Conservation (phyloP, 2,113 vertebrate species). For the Garra rufa region DNA sequence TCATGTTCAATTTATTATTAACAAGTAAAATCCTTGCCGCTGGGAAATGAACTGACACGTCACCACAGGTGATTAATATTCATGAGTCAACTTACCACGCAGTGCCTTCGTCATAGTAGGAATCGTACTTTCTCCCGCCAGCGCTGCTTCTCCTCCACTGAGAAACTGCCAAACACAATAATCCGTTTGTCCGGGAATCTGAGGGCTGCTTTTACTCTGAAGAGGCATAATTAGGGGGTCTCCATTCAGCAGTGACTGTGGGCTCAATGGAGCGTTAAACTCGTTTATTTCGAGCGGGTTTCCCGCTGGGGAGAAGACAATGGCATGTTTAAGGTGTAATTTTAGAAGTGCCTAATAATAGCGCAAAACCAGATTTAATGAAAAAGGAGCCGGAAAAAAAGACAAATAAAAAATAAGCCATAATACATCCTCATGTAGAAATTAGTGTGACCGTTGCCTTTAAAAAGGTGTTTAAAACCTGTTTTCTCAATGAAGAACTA, state of each 20-base stretch:
- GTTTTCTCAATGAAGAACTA: not conserved
- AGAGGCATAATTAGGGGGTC: not conserved
- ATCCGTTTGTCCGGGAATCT: not conserved
- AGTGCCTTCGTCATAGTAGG: not conserved
- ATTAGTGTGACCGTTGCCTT: not conserved
- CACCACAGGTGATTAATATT: not conserved
- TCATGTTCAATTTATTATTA: not conserved
- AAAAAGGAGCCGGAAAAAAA: not conserved
- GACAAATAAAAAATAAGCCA: not conserved
- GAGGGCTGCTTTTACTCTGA: not conserved
- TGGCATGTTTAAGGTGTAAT: not conserved
- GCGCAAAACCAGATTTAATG: not conserved
- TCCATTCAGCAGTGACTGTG: not conserved
- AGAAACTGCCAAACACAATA: constrained; percentile 21
- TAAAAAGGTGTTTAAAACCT: not conserved
- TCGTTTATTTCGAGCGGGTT: constrained; percentile 26
- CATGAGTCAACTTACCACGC: not conserved
- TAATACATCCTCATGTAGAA: not conserved
- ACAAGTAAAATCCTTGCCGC: not conserved
- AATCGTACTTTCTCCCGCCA: not conserved
- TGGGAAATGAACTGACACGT: not conserved
- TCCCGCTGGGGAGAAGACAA: not conserved
- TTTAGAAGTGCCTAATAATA: constrained; percentile 10
- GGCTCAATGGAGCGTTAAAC: constrained; percentile 16
- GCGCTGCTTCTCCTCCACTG: not conserved